Evolutionary conservation across 1,140 invertebrate species (phyloP), one percentile per base, ranked within the genome.

Genomic region (Drosophila aff.): DNA sequence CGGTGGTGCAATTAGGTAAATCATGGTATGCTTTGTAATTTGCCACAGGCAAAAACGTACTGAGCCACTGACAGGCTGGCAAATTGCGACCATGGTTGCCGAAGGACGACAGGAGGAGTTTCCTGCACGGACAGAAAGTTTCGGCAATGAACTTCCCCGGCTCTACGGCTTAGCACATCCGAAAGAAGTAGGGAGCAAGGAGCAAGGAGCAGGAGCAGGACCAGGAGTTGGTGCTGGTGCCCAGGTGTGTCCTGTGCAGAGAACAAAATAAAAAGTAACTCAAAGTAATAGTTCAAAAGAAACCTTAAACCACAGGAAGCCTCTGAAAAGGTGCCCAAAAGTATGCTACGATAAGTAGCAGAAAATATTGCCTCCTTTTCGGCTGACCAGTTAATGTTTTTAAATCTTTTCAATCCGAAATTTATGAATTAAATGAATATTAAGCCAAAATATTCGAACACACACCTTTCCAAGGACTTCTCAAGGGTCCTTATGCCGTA

Each of bases 111-210:
- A 53, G 33, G 7, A 23, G 11, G 38, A 66, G 71, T 68, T 62
- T 84, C 79, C 82, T 64, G 65, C 62, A 61, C 23, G 68, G 69
- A 73, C 69, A 72, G 66, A 73, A 83, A 90, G 59, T 90, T 90
- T 89, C 81, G 85, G 85, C 85, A 90, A 89, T 89, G 85, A 89
- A 90, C 85, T 82, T 85, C 64, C 65, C 66, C 53, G 66, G 46
- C 63, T 58, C 74, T 67, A 59, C 49, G 62, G 80, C 77, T 79
- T 83, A 83, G 73, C 81, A 89, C 75, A 82, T 89, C 81, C 84
- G 53, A 43, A 31, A 16, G 46, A n/a, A 28, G 36, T 26, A 15
- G 9, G 44, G 21, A 16, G 23, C 0, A 23, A 23, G 21, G 15
- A 31, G 49, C 26, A 26, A n/a, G 46, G 16, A 28, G 36, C 40